Evolutionary conservation across 2,888 invertebrate species (phyloP).

Genomic region (Bedellia somnulentella): DNA sequence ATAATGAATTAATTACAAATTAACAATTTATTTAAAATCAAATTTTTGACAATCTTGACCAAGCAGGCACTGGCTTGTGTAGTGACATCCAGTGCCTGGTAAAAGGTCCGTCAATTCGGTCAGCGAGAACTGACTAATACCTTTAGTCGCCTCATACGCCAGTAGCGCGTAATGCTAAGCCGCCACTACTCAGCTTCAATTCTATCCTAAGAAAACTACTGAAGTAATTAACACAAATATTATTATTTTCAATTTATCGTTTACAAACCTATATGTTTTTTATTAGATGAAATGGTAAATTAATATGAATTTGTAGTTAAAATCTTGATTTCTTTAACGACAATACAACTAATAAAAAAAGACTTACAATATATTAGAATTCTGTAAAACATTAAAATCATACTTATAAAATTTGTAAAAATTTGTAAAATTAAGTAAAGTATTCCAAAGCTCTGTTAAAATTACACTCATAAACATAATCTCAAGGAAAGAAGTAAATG

Average conservation of each 20-base stretch:
- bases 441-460: neutral
- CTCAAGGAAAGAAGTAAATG: neutral
- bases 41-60: neutral
- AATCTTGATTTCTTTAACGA: no score
- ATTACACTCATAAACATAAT: neutral
- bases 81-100: no score
- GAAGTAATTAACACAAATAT: constrained; percentile 1
- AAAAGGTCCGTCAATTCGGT: no score
- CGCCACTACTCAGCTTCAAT: neutral
- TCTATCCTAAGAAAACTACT: neutral
- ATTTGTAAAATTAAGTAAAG: no score
- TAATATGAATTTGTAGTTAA: no score
- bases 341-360: no score
- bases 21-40: neutral
- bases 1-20: neutral
- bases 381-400: no score
- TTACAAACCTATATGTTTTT: neutral
- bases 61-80: no score
- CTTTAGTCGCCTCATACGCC: no score
- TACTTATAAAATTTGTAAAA: no score
- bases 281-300: no score
- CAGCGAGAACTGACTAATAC: neutral
- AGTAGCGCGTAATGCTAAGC: neutral
- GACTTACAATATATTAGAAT: no score
- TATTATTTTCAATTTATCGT: neutral